phyloP scores from a whole-genome alignment of 2,888 invertebrate species.

The Cartodere bifasciata region DNA sequence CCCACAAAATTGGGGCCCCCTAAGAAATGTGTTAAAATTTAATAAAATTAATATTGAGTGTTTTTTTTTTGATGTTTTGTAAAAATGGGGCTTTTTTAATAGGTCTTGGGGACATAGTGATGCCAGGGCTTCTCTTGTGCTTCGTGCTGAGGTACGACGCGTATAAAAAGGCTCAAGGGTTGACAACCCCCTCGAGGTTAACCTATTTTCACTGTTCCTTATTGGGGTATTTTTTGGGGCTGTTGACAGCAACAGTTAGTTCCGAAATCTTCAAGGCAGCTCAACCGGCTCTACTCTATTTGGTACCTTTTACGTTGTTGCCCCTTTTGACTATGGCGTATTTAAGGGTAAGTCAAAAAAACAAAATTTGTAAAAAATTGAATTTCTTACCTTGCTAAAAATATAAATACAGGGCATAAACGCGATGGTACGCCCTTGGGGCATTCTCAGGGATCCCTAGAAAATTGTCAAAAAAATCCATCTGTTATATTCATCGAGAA shows the following conservation, averaged over 20 bases:
- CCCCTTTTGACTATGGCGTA: slow-evolving; percentile 97
- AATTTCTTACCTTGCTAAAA: neutral
- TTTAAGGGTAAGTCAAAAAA: slow-evolving; percentile 58
- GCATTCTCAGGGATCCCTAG: no score
- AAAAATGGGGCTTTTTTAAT: no score
- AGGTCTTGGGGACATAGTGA: slow-evolving; percentile 74
- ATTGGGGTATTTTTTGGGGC: slow-evolving; percentile 89
- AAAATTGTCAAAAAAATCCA: no score
- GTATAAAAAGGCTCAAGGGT: slow-evolving; percentile 80
- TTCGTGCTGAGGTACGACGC: slow-evolving; percentile 96
- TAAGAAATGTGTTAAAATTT: no score
- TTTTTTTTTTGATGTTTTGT: slow-evolving; percentile 1
- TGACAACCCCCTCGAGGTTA: slow-evolving; percentile 47
- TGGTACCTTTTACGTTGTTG: slow-evolving; percentile 94
- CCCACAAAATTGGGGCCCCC: no score
- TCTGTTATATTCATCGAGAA: no score
- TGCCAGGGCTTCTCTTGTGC: slow-evolving; percentile 91
- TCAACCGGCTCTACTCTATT: slow-evolving; percentile 91
- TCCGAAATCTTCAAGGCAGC: slow-evolving; percentile 98
- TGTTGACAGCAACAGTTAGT: slow-evolving; percentile 93
- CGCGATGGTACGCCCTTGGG: no score
- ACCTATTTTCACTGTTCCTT: slow-evolving; percentile 98
- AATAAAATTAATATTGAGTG: no score
- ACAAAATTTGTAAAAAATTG: neutral
- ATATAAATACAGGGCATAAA: neutral